A percentile compares a stretch with the other conserved stretches of the same genome.
Evolutionary conservation across 2,888 invertebrate genomes (phyloP).

Genomic region (Ophion ventricosus): DNA sequence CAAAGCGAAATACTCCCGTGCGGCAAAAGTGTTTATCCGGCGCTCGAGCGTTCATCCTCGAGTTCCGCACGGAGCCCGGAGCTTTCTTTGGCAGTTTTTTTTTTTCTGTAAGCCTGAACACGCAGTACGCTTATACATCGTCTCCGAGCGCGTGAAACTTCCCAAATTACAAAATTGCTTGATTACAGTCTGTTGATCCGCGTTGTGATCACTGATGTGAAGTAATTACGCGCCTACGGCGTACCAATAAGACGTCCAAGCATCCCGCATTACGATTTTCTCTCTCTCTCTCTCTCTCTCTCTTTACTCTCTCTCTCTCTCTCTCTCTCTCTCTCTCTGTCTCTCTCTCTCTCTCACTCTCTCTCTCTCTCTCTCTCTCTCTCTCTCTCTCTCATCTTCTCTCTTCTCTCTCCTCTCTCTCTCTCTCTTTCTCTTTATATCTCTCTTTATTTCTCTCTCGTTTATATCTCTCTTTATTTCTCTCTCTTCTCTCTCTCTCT

Average conservation of each 20-base stretch:
- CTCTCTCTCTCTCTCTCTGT: too few relatives aligned
- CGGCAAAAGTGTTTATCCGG: constrained; percentile 40
- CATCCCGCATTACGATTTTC: constrained; percentile 68
- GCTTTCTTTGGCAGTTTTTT: constrained; percentile 11
- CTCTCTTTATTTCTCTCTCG: constrained; percentile 33
- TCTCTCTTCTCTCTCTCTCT: constrained; percentile 16
- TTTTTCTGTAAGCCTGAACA: not conserved
- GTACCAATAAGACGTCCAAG: constrained; percentile 71
- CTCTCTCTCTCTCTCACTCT: too few relatives aligned
- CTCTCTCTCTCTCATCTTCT: constrained; percentile 20
- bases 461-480: too few relatives aligned
- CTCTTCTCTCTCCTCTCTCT: constrained; percentile 23
- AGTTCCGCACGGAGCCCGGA: constrained; percentile 30
- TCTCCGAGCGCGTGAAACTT: constrained; percentile 65
- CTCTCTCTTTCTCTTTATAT: too few relatives aligned
- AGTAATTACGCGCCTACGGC: constrained; percentile 75
- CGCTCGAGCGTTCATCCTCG: constrained; percentile 26
- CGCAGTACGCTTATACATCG: constrained; percentile 13
- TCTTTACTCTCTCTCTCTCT: too few relatives aligned
- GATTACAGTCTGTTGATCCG: constrained; percentile 69
- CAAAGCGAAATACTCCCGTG: not conserved
- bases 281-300: constrained; percentile 22
- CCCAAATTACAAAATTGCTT: constrained; percentile 78
- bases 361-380: too few relatives aligned
- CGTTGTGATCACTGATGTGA: constrained; percentile 66